Evolutionary conservation across 2,113 vertebrate genomes (phyloP).

Genomic region (Silurus meridionalis): DNA sequence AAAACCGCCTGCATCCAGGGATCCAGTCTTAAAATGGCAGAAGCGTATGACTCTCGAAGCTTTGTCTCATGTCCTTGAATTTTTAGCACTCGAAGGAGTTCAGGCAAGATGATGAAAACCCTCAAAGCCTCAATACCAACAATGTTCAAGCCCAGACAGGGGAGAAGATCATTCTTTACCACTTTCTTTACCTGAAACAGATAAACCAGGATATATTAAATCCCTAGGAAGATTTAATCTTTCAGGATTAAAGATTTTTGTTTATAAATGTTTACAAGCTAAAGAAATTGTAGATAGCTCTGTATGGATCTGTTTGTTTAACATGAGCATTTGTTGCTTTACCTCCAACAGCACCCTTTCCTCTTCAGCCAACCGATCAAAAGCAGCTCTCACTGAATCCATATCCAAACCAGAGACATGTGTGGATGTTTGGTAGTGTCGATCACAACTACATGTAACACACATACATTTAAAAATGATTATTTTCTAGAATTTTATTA

Average conservation of each 20-base stretch:
- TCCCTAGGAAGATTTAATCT: neutral
- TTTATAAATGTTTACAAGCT: too few relatives aligned
- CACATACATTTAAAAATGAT: neutral
- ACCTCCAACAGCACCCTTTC: constrained; percentile 51
- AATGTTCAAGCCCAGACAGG: constrained; percentile 28
- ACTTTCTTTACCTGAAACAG: constrained; percentile 47
- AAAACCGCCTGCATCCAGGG: constrained; percentile 14
- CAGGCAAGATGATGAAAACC: constrained; percentile 57
- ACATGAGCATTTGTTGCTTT: neutral
- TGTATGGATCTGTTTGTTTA: neutral
- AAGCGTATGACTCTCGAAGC: constrained; percentile 29
- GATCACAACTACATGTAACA: constrained; percentile 38
- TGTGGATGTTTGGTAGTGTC: constrained; percentile 47
- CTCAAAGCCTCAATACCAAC: constrained; percentile 49
- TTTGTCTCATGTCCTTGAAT: neutral
- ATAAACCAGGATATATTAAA: neutral
- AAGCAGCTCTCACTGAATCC: constrained; percentile 41
- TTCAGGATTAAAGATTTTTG: neutral
- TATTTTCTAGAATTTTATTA: neutral
- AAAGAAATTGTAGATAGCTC: neutral
- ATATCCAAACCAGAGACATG: constrained; percentile 53
- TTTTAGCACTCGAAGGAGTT: constrained; percentile 46
- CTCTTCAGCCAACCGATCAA: constrained; percentile 50
- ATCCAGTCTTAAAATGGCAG: constrained; percentile 43
- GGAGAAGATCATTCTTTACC: constrained; percentile 37